These are phyloP conservation scores for Bos javanicus DNA, from an alignment of 2,113 vertebrate species.

Conservation along the genomic window DNA sequence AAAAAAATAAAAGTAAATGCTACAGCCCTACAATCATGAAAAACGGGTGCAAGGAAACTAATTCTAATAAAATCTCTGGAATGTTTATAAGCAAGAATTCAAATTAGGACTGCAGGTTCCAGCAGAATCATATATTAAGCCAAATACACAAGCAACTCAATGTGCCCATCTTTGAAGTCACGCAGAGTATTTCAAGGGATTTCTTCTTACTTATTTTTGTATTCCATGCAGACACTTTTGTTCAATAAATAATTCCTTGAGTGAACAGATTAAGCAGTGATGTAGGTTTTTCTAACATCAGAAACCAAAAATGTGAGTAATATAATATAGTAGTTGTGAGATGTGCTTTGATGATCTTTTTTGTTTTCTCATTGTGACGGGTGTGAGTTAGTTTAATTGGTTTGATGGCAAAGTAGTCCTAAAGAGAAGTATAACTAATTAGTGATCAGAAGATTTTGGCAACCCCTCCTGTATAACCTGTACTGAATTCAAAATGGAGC, in stretches of 20 bases:
- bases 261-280: slow-evolving; percentile 1
- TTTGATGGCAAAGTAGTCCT: not conserved
- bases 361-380: not conserved
- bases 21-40: not conserved
- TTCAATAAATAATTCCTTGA: slow-evolving; percentile 27
- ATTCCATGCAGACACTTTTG: not conserved
- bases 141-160: slow-evolving; percentile 23
- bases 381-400: not conserved
- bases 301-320: slow-evolving; percentile 1
- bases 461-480: not conserved
- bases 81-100: not conserved
- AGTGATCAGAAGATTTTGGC: not conserved
- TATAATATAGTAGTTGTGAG: not conserved
- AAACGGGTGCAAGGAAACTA: not conserved
- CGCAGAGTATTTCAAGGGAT: slow-evolving; percentile 29
- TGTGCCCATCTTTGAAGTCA: slow-evolving; percentile 41
- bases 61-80: not conserved
- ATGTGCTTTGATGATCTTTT: not conserved
- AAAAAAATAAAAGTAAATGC: not conserved
- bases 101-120: not conserved
- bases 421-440: not conserved
- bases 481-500: not conserved
- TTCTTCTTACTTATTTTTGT: slow-evolving; percentile 11
- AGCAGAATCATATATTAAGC: not conserved
- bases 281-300: not conserved